Conservation (phyloP, 2,888 invertebrate species). For the Neuroscelio doddi region DNA sequence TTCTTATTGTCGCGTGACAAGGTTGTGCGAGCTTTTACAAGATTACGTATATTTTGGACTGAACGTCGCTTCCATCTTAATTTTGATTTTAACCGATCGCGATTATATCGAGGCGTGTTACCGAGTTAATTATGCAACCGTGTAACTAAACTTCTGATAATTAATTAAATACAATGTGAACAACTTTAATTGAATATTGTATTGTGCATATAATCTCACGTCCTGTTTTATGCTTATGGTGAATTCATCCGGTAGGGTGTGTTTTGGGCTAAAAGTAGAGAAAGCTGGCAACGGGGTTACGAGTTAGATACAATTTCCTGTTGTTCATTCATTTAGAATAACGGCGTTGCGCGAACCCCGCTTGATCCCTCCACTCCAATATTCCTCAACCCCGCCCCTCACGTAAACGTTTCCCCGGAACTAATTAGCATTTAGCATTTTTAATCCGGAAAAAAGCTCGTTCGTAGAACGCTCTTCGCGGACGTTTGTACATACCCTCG, state of each 20-base stretch:
- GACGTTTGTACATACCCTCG: constrained; percentile 28
- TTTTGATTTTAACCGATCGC: no score
- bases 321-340: constrained; percentile 68
- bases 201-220: no score
- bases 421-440: constrained; percentile 71
- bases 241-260: constrained; percentile 1
- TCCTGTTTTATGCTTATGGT: background rate
- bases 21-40: no score
- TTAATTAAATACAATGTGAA: no score
- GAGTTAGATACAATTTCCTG: constrained; percentile 63
- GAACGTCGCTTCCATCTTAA: no score
- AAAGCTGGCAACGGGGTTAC: constrained; percentile 49
- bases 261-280: constrained; percentile 19
- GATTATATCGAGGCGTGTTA: no score
- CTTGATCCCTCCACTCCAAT: constrained; percentile 47
- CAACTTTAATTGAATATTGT: no score
- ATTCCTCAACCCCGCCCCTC: constrained; percentile 40
- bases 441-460: constrained; percentile 64
- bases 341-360: constrained; percentile 55
- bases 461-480: constrained; percentile 21
- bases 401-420: constrained; percentile 65
- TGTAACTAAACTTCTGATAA: no score
- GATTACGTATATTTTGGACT: no score
- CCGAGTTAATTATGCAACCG: no score
- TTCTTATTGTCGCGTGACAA: no score